Conservation (phyloP, 2,888 invertebrate species). For the Stenichneumon culpator region DNA sequence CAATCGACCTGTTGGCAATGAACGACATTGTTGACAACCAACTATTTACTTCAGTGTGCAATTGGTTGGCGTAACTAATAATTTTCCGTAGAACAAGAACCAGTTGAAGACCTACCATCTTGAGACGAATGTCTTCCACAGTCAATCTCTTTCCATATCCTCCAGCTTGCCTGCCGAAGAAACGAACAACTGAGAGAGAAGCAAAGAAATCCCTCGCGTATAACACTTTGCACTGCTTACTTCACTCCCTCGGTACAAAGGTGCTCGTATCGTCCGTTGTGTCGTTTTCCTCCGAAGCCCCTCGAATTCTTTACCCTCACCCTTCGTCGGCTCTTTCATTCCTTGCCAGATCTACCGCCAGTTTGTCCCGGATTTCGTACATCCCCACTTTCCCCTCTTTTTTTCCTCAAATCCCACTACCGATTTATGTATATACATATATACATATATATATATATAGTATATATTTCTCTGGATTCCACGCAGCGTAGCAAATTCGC, state of each 20-base stretch:
- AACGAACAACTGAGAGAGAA: not conserved
- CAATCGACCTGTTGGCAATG: no score
- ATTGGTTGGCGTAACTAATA: no score
- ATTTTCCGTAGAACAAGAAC: no score
- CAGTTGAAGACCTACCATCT: not conserved
- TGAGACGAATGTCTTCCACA: not conserved
- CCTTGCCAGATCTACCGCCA: conserved; percentile 25
- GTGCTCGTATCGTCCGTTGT: conserved; percentile 29
- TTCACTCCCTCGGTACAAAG: not conserved
- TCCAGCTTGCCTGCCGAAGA: not conserved
- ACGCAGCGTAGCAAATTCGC: conserved; percentile 77
- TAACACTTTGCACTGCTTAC: conserved; percentile 51
- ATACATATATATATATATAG: not conserved
- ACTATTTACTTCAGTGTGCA: no score
- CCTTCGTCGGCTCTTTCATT: conserved; percentile 23
- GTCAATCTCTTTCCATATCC: not conserved
- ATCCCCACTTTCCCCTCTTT: conserved; percentile 21
- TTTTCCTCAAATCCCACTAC: conserved; percentile 69
- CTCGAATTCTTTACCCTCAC: conserved; percentile 31
- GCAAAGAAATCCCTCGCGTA: conserved; percentile 12
- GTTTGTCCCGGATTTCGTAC: conserved; percentile 47
- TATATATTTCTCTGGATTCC: not conserved
- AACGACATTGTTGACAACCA: no score
- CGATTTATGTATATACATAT: conserved; percentile 15
- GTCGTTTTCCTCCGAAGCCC: conserved; percentile 25